A percentile compares a stretch with the other conserved stretches of the same genome.
phyloP scores from a whole-genome alignment of 1,140 invertebrate genomes.

The Ptiloglossa arizonensis region DNA sequence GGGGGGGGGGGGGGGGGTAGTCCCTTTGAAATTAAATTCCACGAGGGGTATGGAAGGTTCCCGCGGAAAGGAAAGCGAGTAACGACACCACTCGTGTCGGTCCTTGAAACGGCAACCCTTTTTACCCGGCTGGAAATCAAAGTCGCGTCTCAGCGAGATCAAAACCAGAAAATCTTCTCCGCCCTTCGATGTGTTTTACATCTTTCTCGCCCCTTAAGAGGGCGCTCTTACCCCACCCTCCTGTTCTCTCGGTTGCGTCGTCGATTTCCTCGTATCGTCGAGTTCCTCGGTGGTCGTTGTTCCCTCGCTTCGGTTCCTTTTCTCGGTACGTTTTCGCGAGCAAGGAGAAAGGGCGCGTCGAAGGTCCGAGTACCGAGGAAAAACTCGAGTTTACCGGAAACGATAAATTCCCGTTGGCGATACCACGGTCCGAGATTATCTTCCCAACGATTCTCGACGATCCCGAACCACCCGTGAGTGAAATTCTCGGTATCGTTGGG shows the following conservation, averaged over 20 bases:
- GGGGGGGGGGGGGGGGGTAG: too few species aligned
- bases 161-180: slow-evolving; percentile 9
- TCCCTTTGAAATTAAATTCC: slow-evolving; percentile 44
- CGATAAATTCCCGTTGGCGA: too few species aligned
- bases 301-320: not conserved
- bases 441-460: too few species aligned
- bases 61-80: slow-evolving; percentile 10
- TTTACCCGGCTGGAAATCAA: slow-evolving; percentile 20
- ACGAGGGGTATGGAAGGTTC: not conserved
- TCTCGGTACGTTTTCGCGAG: too few species aligned
- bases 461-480: too few species aligned
- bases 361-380: too few species aligned
- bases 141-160: slow-evolving; percentile 33
- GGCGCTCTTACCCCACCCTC: not conserved
- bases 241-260: too few species aligned
- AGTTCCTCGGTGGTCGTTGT: too few species aligned
- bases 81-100: slow-evolving; percentile 45
- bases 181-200: not conserved
- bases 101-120: slow-evolving; percentile 24
- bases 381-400: too few species aligned
- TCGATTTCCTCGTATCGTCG: not conserved
- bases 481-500: too few species aligned
- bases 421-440: too few species aligned
- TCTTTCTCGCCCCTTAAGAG: not conserved
- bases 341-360: too few species aligned